Base-by-base conservation (phyloP, 2,888 invertebrate genomes). In the Bhutanitis thaidina region DNA sequence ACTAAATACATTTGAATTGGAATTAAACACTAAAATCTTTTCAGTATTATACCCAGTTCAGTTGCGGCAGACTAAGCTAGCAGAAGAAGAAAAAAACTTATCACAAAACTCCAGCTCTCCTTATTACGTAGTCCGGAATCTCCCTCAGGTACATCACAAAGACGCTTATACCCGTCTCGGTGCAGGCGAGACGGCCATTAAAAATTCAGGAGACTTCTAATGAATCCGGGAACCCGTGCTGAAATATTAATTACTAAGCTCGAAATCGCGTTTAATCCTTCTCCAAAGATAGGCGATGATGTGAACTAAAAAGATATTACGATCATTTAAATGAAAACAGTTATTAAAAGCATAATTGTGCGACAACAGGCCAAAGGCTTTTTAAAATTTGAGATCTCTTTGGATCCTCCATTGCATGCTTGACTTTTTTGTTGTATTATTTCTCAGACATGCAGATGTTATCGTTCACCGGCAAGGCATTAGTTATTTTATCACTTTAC, bases 131-230 rank as follows among this genome's bases (percentile, higher is more conserved):
- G 30, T 10, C 13, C 0, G 20, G 38, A 9, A 2, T 10, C 36
- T 41, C 43, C 44, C 35, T n/a, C 25, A 36, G n/a, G 37, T 36
- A 35, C 14, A 25, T 27, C 34, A 41, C 30, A 29, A 38, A 44
- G 49, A 44, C 43, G 30, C 32, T 20, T 5, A n/a, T 15, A 20
- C 9, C 20, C 34, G 38, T 43, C 45, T 41, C 14, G 37, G 35
- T 12, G 36, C 43, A 2, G 20, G 46, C 43, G 61, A 52, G 54
- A 46, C 48, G 53, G 57, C 16, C 59, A 68, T 76, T 68, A 76
- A 77, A 69, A 61, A 73, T 78, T 73, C 69, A 76, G 41, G 12
- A 30, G 48, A 27, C 14, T 49, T 65, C 65, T 77, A 74, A 74
- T 74, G 69, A 69, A 69, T 61, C 62, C 64, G 62, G 64, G 64